A percentile compares a stretch with the other conserved stretches of the same genome.
Evolutionary conservation across 2,888 invertebrate genomes (phyloP).

Genomic region (Amblyjoppa fuscipennis): DNA sequence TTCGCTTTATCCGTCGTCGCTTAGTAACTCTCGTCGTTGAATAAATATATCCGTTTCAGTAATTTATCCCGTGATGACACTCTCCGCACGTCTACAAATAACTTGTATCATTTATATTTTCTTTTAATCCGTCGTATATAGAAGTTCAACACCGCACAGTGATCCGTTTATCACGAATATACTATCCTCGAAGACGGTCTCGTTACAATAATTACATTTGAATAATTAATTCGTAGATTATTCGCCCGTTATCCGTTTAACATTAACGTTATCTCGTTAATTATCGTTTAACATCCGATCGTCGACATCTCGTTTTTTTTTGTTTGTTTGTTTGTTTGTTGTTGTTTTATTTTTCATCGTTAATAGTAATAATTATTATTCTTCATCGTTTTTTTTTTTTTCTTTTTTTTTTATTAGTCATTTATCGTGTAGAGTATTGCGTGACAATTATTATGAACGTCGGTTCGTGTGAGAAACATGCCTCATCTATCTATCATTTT

Average conservation of each 20-base stretch:
- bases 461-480: slow-evolving; percentile 54
- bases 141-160: slow-evolving; percentile 12
- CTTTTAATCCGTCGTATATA: slow-evolving; percentile 18
- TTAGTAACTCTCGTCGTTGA: slow-evolving; percentile 17
- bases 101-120: slow-evolving; percentile 11
- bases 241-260: slow-evolving; percentile 42
- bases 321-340: slow-evolving; percentile 17
- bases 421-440: slow-evolving; percentile 73
- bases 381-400: neutral
- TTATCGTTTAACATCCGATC: slow-evolving; percentile 22
- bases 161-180: slow-evolving; percentile 26
- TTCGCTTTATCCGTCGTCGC: slow-evolving; percentile 23
- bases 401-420: slow-evolving; percentile 60
- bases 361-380: slow-evolving; percentile 61
- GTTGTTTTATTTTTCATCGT: slow-evolving; percentile 51
- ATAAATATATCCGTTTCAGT: slow-evolving; percentile 47
- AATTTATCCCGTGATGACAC: slow-evolving; percentile 38
- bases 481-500: slow-evolving; percentile 35
- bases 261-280: slow-evolving; percentile 14
- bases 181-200: slow-evolving; percentile 12
- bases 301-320: slow-evolving; percentile 10
- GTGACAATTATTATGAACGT: slow-evolving; percentile 71
- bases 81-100: slow-evolving; percentile 31
- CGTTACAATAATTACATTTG: slow-evolving; percentile 51
- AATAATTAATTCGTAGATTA: slow-evolving; percentile 51